Evolutionary conservation across 2,797 vertebrate genomes (phyloP).

Genomic region (Myripristis murdjan): DNA sequence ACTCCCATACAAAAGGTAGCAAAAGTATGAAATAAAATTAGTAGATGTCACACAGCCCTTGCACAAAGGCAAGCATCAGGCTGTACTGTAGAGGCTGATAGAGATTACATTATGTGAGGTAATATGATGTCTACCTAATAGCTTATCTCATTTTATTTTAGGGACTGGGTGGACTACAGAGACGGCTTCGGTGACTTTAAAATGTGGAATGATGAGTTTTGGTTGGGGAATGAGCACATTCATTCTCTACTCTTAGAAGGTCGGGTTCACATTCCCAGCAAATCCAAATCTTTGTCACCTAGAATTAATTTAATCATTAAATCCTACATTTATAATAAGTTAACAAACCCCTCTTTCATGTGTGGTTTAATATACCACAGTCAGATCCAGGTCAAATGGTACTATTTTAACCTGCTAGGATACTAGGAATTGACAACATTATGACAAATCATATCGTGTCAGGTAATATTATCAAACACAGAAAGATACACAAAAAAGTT

Average conservation of each 20-base stretch:
- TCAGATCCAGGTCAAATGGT: too few relatives aligned
- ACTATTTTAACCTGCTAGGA: too few relatives aligned
- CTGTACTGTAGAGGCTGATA: background rate
- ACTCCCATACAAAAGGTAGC: background rate
- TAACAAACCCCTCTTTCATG: background rate
- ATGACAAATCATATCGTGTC: too few relatives aligned
- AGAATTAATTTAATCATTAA: too few relatives aligned
- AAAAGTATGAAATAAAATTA: background rate
- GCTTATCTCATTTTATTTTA: conserved; percentile 59
- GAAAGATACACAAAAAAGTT: too few relatives aligned
- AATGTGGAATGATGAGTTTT: conserved; percentile 91
- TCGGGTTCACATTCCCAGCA: conserved; percentile 55
- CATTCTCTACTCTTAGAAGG: conserved; percentile 86
- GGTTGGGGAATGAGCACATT: conserved; percentile 93
- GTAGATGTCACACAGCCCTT: background rate
- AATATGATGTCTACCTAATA: background rate
- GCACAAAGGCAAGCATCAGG: background rate
- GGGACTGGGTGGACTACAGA: conserved; percentile 93
- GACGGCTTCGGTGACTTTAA: conserved; percentile 92
- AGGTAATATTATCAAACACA: too few relatives aligned
- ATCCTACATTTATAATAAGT: background rate
- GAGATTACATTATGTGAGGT: background rate
- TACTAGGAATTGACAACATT: too few relatives aligned
- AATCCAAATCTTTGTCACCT: background rate
- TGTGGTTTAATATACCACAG: background rate